Base-by-base conservation (phyloP, 2,888 invertebrate species). In the Brachyopa scutellaris region DNA sequence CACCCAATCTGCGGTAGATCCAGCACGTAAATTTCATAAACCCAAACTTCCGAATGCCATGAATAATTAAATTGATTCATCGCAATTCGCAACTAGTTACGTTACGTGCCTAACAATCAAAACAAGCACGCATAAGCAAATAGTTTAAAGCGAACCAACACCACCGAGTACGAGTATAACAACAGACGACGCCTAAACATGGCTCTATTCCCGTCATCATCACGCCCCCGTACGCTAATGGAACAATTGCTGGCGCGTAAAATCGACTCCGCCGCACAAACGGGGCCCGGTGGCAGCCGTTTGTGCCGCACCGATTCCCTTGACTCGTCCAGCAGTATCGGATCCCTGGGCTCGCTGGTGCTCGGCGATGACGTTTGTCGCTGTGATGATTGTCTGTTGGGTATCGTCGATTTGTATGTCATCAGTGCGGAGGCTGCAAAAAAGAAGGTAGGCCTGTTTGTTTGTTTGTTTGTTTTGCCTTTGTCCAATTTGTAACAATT, bases 361-460 rank as follows among this genome's bases (percentile, higher is more conserved):
- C 87, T 90, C 40, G 89, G 90, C 51, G 94, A 94, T 89, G 95
- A 95, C 87, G 94, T 95, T 85, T 96, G 96, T 89, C 92, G 94
- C 80, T 96, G 96, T 88, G 96, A 96, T 88, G 96, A 96, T 89
- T 96, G 96, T 86, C 91, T 96, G 79, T 92, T 96, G 85, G 96
- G 95, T 3, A 96, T 96, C 84, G 95, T 94, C 85, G 96, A 96
- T 91, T 92, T 94, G 85, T 95, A 95, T 88, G 92, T 93, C 59
- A 90, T 90, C 49, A 93, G 92, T 85, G 89, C 89, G 83, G 90
- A 91, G 38, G 92, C 91, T 84, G 91, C 90, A 84, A 91, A 91
- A 85, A 94, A 92, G 91, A 94, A 94, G 94, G 94, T 94, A 92
- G 86, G 86, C 49, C 11, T 51, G 2, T 64, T 40, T 23, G n/a